phyloP scores from a whole-genome alignment of 1,140 invertebrate species.

The Vanessa tameamea region DNA sequence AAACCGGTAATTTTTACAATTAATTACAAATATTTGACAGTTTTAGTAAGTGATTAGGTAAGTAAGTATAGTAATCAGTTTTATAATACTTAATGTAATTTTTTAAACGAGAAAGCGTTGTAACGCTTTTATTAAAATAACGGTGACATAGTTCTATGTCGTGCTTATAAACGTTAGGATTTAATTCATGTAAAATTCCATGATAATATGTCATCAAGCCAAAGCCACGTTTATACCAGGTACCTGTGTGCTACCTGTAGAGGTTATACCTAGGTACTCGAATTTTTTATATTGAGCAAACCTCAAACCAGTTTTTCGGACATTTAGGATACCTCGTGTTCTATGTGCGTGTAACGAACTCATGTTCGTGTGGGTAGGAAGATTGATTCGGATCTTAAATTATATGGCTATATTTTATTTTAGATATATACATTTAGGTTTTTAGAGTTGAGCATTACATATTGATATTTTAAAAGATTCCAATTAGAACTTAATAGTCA shows the following conservation, averaged over 20 bases:
- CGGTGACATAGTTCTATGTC: not conserved
- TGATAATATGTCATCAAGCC: not conserved
- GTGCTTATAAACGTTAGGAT: not conserved
- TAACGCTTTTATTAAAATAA: not conserved
- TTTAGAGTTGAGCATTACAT: too few species aligned
- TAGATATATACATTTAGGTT: too few species aligned
- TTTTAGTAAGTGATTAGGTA: not conserved
- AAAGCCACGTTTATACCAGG: not conserved
- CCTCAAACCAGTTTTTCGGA: constrained; percentile 45
- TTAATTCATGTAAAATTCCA: constrained; percentile 4
- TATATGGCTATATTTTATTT: too few species aligned
- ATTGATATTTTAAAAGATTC: not conserved
- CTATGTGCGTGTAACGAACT: constrained; percentile 18
- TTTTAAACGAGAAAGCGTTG: not conserved
- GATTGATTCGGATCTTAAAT: not conserved
- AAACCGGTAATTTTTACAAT: not conserved
- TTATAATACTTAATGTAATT: not conserved
- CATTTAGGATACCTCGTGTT: constrained; percentile 43
- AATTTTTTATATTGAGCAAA: constrained; percentile 36
- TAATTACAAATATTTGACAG: not conserved
- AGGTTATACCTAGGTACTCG: constrained; percentile 27
- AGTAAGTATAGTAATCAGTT: not conserved
- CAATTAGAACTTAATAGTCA: not conserved
- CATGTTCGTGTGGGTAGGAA: constrained; percentile 29
- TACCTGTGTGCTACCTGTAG: constrained; percentile 13